Evolutionary conservation across 2,888 invertebrate species (phyloP).

Genomic region (Eurois occulta): DNA sequence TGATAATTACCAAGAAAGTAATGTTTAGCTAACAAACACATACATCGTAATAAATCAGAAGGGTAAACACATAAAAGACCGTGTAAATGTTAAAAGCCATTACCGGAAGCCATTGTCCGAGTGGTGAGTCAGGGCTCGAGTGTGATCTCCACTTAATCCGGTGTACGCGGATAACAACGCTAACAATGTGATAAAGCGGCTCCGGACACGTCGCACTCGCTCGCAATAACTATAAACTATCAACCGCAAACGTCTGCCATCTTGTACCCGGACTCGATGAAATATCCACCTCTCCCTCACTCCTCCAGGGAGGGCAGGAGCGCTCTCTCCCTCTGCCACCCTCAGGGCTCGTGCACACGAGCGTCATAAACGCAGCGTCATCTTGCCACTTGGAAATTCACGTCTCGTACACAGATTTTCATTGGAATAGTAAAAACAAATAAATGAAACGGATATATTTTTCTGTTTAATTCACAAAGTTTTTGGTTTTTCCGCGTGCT

Average conservation of each 20-base stretch:
- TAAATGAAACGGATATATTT: conserved; percentile 55
- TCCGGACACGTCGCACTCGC: conserved; percentile 86
- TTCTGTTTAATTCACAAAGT: conserved; percentile 45
- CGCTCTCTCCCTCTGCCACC: conserved; percentile 78
- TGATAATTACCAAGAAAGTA: conserved; percentile 64
- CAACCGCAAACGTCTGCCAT: conserved; percentile 90
- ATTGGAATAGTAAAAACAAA: conserved; percentile 63
- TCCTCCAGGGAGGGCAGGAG: conserved; percentile 69
- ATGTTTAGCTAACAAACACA: conserved; percentile 60
- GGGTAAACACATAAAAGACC: conserved; percentile 68
- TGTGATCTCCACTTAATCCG: conserved; percentile 87
- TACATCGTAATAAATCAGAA: conserved; percentile 63
- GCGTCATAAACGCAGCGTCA: conserved; percentile 71
- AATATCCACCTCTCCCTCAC: conserved; percentile 85
- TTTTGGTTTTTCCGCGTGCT: conserved; percentile 30
- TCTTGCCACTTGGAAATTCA: conserved; percentile 63
- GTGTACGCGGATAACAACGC: conserved; percentile 87
- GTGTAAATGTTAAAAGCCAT: conserved; percentile 81
- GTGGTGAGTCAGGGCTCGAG: conserved; percentile 74
- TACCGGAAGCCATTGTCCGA: conserved; percentile 81
- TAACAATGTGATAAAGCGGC: conserved; percentile 90
- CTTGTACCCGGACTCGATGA: conserved; percentile 88
- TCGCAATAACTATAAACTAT: conserved; percentile 91
- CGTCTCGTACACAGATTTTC: conserved; percentile 68
- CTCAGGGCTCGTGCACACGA: conserved; percentile 73